Conservation (phyloP, 2,888 invertebrate genomes). For the Ischnura elegans region DNA sequence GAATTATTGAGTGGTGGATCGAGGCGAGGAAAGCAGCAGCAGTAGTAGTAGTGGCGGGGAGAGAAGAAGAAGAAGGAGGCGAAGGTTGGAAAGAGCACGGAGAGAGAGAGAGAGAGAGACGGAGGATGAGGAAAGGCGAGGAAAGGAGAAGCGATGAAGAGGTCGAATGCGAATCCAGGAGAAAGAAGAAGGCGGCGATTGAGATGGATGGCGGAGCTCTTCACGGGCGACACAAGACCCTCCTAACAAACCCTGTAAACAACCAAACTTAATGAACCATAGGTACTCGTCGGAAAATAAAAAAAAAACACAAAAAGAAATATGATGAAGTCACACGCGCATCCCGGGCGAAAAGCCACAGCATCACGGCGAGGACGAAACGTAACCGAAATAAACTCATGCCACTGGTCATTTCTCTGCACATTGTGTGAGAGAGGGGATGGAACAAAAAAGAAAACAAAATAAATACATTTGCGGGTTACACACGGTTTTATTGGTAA, state of each 20-base stretch:
- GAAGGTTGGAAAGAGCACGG: neutral
- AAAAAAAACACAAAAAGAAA: neutral
- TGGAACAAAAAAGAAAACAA: too few species aligned
- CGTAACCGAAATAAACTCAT: too few species aligned
- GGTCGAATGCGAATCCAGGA: neutral
- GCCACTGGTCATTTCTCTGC: too few species aligned
- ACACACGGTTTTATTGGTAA: too few species aligned
- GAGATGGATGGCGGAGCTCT: neutral
- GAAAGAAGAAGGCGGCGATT: too few species aligned
- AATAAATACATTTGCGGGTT: too few species aligned
- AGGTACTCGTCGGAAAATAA: too few species aligned
- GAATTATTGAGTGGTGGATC: neutral
- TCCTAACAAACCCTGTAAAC: neutral
- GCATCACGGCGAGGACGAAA: too few species aligned
- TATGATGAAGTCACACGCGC: too few species aligned
- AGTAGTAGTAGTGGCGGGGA: too few species aligned
- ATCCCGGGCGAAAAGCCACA: too few species aligned
- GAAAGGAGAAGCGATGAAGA: neutral
- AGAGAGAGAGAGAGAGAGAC: neutral
- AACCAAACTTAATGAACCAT: neutral
- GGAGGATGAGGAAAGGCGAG: neutral
- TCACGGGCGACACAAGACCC: neutral
- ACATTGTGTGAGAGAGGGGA: too few species aligned
- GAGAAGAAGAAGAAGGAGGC: neutral
- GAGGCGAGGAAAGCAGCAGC: neutral